Evolutionary conservation across 2,888 invertebrate genomes (phyloP).

Genomic region (Leptarthrus brevirostris): DNA sequence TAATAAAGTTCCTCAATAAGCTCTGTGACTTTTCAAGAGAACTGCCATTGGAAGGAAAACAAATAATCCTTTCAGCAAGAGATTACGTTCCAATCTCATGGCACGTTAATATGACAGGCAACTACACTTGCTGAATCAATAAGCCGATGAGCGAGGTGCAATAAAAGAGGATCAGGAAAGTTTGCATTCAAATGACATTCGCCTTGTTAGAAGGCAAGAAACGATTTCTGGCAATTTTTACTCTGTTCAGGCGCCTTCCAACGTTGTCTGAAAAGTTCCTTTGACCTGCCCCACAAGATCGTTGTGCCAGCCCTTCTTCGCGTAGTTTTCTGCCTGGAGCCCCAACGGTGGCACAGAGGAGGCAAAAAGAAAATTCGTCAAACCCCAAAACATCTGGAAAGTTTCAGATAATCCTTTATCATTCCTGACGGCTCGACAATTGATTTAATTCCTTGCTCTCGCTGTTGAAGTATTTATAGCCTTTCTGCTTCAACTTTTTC

Average conservation of each 20-base stretch:
- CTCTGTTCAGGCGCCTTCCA: not conserved
- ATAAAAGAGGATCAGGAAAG: slow-evolving; percentile 35
- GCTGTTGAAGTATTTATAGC: slow-evolving; percentile 43
- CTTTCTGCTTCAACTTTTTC: slow-evolving; percentile 43
- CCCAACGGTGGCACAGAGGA: not conserved
- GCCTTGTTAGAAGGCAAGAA: not conserved
- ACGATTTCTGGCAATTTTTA: not conserved
- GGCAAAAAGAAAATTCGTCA: slow-evolving; percentile 15
- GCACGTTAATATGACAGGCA: slow-evolving; percentile 18
- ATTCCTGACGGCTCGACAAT: slow-evolving; percentile 58
- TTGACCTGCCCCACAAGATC: slow-evolving; percentile 10
- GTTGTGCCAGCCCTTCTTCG: not conserved
- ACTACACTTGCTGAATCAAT: slow-evolving; percentile 41
- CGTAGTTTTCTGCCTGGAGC: slow-evolving; percentile 17
- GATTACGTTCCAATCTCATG: slow-evolving; percentile 19
- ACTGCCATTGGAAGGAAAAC: too few relatives aligned
- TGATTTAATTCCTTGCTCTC: slow-evolving; percentile 57
- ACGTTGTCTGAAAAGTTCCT: slow-evolving; percentile 33
- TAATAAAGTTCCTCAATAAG: too few relatives aligned
- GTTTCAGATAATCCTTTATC: slow-evolving; percentile 57
- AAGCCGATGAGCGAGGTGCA: slow-evolving; percentile 15
- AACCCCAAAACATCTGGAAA: slow-evolving; percentile 55
- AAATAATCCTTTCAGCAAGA: too few relatives aligned
- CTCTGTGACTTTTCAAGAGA: too few relatives aligned
- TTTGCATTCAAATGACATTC: slow-evolving; percentile 42